Evolutionary conservation across 2,113 vertebrate species (phyloP).

Genomic region (Felis chaus): DNA sequence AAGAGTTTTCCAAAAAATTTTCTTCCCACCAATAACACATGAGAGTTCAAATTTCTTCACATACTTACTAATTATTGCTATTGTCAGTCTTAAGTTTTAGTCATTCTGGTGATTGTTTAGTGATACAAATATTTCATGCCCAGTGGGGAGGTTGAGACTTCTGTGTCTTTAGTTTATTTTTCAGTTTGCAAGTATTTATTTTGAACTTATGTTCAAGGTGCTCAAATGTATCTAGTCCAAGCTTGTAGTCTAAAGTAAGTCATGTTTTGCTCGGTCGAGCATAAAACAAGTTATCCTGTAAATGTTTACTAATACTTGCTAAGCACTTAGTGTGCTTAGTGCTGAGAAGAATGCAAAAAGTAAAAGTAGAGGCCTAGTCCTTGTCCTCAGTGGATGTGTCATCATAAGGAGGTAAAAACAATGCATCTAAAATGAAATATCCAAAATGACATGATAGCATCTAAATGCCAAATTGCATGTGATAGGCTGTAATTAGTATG

Average conservation of each 20-base stretch:
- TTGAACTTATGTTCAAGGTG: not conserved
- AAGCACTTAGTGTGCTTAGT: not conserved
- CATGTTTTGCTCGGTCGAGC: not conserved
- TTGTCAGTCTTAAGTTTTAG: not conserved
- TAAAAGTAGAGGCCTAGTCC: not conserved
- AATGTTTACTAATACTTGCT: conserved; percentile 21
- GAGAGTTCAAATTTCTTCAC: not conserved
- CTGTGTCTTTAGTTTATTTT: not conserved
- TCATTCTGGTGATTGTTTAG: not conserved
- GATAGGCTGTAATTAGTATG: not conserved
- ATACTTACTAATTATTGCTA: not conserved
- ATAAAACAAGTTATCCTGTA: not conserved
- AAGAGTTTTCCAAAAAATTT: not conserved
- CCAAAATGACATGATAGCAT: not conserved
- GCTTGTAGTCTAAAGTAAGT: conserved; percentile 5
- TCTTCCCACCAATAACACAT: not conserved
- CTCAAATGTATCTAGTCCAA: not conserved
- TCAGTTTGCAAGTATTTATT: conserved; percentile 8
- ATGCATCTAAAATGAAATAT: not conserved
- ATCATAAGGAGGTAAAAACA: not conserved
- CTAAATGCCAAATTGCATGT: not conserved
- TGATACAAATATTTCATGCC: not conserved
- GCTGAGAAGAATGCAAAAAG: not conserved
- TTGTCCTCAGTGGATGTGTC: not conserved
- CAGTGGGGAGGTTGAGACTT: not conserved